These are phyloP conservation scores for Podarcis siculus DNA, from an alignment of 2,797 vertebrate species.

Conservation along the genomic window DNA sequence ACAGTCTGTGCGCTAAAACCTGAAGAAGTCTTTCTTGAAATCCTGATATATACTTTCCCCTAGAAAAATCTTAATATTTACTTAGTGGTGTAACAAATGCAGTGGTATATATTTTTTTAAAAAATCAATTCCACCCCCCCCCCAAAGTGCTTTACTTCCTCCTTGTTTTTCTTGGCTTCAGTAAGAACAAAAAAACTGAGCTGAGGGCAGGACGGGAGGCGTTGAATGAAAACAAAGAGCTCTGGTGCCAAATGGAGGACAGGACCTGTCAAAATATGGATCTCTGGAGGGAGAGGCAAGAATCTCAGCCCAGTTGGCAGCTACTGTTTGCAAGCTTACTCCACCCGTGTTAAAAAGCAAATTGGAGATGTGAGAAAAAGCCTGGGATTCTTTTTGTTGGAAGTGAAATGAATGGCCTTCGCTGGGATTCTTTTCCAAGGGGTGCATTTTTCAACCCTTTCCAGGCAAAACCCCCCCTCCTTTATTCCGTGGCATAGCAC, in stretches of 20 bases:
- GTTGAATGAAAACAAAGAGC: slow-evolving; percentile 66
- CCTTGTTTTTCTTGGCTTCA: slow-evolving; percentile 76
- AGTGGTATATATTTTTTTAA: slow-evolving; percentile 62
- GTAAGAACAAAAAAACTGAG: slow-evolving; percentile 54
- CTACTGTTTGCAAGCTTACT: slow-evolving; percentile 66
- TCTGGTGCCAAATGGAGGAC: slow-evolving; percentile 68
- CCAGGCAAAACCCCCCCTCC: background rate
- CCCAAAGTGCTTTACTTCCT: slow-evolving; percentile 67
- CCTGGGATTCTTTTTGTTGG: slow-evolving; percentile 53
- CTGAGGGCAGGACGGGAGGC: background rate
- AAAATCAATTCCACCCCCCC: slow-evolving; percentile 56
- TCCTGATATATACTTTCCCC: slow-evolving; percentile 60
- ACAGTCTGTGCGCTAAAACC: slow-evolving; percentile 60
- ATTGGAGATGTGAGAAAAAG: slow-evolving; percentile 52
- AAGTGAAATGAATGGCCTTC: slow-evolving; percentile 29
- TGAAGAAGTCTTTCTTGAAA: slow-evolving; percentile 64
- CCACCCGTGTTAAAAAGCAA: slow-evolving; percentile 59
- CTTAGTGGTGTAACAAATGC: slow-evolving; percentile 69
- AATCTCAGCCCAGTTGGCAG: slow-evolving; percentile 74
- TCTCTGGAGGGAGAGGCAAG: slow-evolving; percentile 68
- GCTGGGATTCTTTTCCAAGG: slow-evolving; percentile 41
- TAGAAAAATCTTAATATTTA: slow-evolving; percentile 73
- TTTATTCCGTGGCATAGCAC: slow-evolving; percentile 11
- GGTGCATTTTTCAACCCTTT: slow-evolving; percentile 48
- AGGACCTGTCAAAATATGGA: slow-evolving; percentile 74